These are phyloP conservation scores for Ancistrus triradiatus DNA, from an alignment of 2,113 vertebrate species.

Conservation along the genomic window DNA sequence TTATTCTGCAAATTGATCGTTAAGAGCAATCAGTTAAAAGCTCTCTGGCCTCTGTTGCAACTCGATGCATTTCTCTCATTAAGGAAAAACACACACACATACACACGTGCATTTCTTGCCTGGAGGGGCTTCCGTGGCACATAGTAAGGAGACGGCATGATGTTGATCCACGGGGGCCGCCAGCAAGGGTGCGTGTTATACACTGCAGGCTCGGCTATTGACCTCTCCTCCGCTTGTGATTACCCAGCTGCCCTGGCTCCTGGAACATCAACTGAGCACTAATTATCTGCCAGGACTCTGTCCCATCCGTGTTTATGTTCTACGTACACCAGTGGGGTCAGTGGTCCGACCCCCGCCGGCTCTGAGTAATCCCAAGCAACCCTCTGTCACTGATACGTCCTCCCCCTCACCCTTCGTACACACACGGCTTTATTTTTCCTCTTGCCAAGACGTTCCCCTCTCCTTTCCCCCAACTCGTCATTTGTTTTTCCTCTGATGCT, in stretches of 20 bases:
- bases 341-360: conserved; percentile 66
- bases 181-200: conserved; percentile 58
- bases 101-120: conserved; percentile 45
- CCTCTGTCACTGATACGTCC: conserved; percentile 69
- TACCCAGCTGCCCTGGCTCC: conserved; percentile 71
- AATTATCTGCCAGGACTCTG: conserved; percentile 79
- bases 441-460: conserved; percentile 60
- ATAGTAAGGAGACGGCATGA: conserved; percentile 47
- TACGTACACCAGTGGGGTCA: conserved; percentile 78
- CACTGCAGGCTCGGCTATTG: conserved; percentile 72
- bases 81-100: conserved; percentile 43
- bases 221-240: conserved; percentile 67
- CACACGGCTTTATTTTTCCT: conserved; percentile 64
- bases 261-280: conserved; percentile 75
- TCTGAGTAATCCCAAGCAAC: conserved; percentile 65
- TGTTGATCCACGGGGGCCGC: conserved; percentile 51
- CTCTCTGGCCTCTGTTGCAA: conserved; percentile 9
- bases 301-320: conserved; percentile 80
- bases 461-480: conserved; percentile 44
- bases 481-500: conserved; percentile 39
- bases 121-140: conserved; percentile 44
- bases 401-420: conserved; percentile 48
- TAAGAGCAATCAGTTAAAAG: no score
- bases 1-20: no score
- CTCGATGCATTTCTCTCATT: conserved; percentile 28